Conservation (phyloP, 2,113 vertebrate species). For the Crotalus horridus region DNA sequence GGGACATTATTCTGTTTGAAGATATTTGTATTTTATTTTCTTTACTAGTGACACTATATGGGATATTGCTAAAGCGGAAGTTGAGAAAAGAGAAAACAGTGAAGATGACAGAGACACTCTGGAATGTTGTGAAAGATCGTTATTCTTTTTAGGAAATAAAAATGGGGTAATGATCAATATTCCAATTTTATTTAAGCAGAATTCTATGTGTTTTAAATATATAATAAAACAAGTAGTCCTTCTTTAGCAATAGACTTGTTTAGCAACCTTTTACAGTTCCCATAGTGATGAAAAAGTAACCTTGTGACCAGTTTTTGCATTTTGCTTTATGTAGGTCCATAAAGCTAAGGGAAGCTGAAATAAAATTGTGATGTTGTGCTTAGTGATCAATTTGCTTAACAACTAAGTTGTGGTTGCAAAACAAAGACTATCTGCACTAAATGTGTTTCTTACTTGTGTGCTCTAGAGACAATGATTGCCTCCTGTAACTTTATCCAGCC, state of each 20-base stretch:
- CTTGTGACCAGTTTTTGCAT: not conserved
- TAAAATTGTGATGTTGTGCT: not conserved
- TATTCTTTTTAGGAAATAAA: slow-evolving; percentile 91
- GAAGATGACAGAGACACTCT: slow-evolving; percentile 32
- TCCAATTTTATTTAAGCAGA: not conserved
- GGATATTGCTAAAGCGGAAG: slow-evolving; percentile 86
- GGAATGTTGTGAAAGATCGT: slow-evolving; percentile 75
- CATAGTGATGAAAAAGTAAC: not conserved
- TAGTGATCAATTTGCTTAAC: not conserved
- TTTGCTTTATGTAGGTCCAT: not conserved
- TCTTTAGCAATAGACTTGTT: not conserved
- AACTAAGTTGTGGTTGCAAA: not conserved
- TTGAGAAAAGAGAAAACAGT: slow-evolving; percentile 66
- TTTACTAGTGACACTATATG: slow-evolving; percentile 81
- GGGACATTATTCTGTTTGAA: slow-evolving; percentile 22
- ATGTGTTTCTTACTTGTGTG: not conserved
- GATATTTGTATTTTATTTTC: slow-evolving; percentile 25
- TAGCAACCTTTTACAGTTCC: not conserved
- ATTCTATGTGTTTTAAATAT: not conserved
- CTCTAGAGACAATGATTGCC: not conserved
- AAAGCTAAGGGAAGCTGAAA: not conserved
- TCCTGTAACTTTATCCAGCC: not conserved
- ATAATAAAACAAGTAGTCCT: not conserved
- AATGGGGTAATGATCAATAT: slow-evolving; percentile 74
- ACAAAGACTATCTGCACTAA: not conserved